These are phyloP conservation scores for Pteropus alecto DNA, from an alignment of 2,113 vertebrate genomes.

Conservation along the genomic window DNA sequence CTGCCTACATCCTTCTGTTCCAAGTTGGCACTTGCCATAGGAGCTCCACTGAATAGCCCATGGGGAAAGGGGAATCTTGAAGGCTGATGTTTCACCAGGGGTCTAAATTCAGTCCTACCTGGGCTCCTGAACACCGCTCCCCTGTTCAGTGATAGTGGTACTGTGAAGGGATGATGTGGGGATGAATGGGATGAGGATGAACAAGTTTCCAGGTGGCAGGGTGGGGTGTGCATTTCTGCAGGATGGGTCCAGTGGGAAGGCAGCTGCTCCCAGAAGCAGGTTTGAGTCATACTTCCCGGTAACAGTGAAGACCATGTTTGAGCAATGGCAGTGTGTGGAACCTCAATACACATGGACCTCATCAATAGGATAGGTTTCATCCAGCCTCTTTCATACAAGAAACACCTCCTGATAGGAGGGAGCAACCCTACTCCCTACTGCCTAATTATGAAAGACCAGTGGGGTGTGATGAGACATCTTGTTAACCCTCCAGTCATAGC, in stretches of 20 bases:
- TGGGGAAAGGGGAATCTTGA: not conserved
- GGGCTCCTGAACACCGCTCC: not conserved
- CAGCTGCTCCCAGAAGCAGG: not conserved
- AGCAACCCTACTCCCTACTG: not conserved
- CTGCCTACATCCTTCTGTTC: not conserved
- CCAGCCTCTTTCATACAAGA: not conserved
- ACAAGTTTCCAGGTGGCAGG: not conserved
- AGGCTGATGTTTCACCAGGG: not conserved
- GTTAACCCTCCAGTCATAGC: not conserved
- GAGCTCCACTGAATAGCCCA: not conserved
- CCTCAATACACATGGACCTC: not conserved
- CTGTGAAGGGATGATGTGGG: not conserved
- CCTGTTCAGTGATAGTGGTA: not conserved
- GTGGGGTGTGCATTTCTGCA: not conserved
- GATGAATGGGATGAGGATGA: not conserved
- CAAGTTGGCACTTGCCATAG: not conserved
- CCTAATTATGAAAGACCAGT: not conserved
- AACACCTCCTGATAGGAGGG: not conserved
- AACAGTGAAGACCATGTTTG: not conserved
- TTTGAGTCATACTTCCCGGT: not conserved
- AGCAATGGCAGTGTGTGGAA: not conserved
- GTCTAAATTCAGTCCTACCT: not conserved
- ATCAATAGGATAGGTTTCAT: not conserved
- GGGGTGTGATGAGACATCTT: not conserved
- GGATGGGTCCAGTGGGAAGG: not conserved